These are phyloP conservation scores for Agapornis canus DNA, from an alignment of 2,797 vertebrate genomes.

Conservation along the genomic window DNA sequence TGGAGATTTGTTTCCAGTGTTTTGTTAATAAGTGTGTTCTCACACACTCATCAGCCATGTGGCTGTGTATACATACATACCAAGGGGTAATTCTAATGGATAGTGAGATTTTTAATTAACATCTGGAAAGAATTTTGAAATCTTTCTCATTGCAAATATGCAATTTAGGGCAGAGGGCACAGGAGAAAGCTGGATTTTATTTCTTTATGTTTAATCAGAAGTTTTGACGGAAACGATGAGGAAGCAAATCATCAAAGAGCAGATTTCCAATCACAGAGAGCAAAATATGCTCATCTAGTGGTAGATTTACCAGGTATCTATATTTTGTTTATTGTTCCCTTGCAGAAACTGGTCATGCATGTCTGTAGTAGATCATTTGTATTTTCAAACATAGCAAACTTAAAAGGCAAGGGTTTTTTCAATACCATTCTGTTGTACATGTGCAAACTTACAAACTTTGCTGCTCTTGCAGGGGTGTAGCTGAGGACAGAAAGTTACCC, in stretches of 20 bases:
- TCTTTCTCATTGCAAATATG: neutral
- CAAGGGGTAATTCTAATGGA: neutral
- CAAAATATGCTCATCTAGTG: neutral
- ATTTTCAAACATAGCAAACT: neutral
- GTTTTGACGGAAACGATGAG: neutral
- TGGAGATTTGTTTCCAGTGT: neutral
- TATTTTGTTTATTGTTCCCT: neutral
- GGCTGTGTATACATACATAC: neutral
- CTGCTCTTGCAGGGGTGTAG: conserved; percentile 15
- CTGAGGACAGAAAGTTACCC: conserved; percentile 22
- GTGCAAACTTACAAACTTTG: neutral
- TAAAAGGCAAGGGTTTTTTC: neutral
- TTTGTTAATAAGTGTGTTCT: neutral
- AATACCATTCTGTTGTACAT: neutral
- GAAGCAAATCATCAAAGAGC: neutral
- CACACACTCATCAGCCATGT: neutral
- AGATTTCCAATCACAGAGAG: neutral
- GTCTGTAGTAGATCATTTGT: neutral
- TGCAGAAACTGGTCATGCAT: neutral
- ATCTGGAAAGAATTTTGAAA: conserved; percentile 9
- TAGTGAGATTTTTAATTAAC: neutral
- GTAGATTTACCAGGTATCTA: neutral
- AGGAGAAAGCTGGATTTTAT: conserved; percentile 1
- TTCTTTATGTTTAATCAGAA: neutral
- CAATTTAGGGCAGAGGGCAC: neutral